Evolutionary conservation across 2,113 vertebrate species (phyloP).

Genomic region (Embiotoca jacksoni): DNA sequence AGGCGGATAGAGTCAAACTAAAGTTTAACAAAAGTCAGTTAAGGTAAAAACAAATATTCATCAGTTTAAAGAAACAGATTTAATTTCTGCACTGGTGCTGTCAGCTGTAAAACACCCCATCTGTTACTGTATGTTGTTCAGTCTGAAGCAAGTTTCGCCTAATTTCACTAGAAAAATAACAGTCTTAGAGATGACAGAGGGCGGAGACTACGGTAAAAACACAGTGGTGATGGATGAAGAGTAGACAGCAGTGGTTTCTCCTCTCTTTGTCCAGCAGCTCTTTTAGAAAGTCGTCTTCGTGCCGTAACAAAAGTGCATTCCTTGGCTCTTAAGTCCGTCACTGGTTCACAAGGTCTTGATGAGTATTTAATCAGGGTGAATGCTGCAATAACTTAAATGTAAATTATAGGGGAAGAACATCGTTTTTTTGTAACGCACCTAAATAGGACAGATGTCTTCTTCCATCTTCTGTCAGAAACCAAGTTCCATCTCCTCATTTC

Average conservation of each 20-base stretch:
- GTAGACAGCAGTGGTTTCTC: conserved; percentile 23
- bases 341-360: too few species aligned
- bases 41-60: too few species aligned
- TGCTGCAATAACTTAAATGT: neutral
- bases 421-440: neutral
- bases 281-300: neutral
- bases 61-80: too few species aligned
- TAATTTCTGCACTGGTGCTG: neutral
- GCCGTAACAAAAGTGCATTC: neutral
- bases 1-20: too few species aligned
- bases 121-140: neutral
- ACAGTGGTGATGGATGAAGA: neutral
- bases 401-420: neutral
- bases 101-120: neutral
- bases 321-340: neutral
- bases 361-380: neutral
- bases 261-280: neutral
- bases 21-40: too few species aligned
- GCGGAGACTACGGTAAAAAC: too few species aligned
- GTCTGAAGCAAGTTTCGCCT: neutral
- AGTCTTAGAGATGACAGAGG: neutral
- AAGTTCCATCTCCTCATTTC: conserved; percentile 33
- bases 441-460: neutral
- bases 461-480: conserved; percentile 31
- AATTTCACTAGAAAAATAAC: neutral